Base-by-base conservation (phyloP, 2,797 vertebrate genomes). In the Fistularia tabacaria region DNA sequence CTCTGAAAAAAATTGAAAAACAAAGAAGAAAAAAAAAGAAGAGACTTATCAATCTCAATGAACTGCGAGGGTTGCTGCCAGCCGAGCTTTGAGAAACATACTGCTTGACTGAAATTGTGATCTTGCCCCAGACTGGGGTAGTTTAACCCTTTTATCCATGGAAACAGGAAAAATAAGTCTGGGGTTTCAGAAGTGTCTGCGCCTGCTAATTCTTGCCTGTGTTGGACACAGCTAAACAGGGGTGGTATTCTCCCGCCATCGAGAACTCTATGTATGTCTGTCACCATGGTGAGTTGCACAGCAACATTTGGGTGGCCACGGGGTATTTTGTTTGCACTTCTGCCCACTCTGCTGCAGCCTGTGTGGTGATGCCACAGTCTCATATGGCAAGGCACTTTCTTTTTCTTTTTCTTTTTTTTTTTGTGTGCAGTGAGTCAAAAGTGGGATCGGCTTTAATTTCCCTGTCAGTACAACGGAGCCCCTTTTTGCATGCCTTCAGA, bases 1-100 rank as follows among this genome's bases (percentile, higher is more conserved):
- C 62, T 73, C 54, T 73, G 68, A 65, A 83, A 73, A 72, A 68
- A 74, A 66, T 60, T 81, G 86, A 85, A 83, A 81, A 88, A 84
- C 72, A 40, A 25, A 25, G 25, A 25, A 2, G 39, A 8, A 40
- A 40, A 8, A 8, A 88, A 86, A 86, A 81, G 87, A 84, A 73
- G 72, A 76, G 78, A 64, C 66, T 65, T 81, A 86, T 85, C 79
- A 78, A 73, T 86, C 76, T 62, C 46, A 77, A 80, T 72, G 49
- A 80, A 73, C 64, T 57, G 44, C 46, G 14, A 45, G 37, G 53
- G 52, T 57, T 59, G 40, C 51, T 48, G 54, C 58, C 70, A 70
- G 57, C 56, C 44, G 51, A 12, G 43, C 25, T 25, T 5, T 55
- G 41, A 47, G n/a, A 59, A 13, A 66, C 45, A 68, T 55, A 59